Base-by-base conservation (phyloP, 64 coral and sea anemone species). In the Trachythela sp. region DNA sequence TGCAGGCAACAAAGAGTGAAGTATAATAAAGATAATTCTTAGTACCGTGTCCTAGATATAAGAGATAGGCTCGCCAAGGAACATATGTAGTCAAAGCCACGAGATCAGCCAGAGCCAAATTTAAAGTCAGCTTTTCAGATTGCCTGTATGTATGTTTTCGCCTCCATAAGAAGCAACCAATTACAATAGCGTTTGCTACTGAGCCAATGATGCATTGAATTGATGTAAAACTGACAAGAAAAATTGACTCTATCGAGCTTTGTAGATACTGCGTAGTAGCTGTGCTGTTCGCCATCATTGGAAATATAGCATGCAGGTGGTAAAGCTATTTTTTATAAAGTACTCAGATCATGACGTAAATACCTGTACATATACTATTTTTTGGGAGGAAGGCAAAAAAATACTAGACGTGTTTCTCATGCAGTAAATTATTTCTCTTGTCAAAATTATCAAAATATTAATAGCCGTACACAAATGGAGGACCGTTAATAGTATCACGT, bases 31-130 rank as follows among this genome's bases (percentile, higher is more conserved):
- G 56, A 64, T 10, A 64, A 64, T 64, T 6, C 56, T 64, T 64
- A 18, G 56, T 64, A 8, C 8, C 26, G 13, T 26, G 56, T 64
- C 56, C 7, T 26, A 64, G 22, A 26, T 64, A 64, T 26, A 64
- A 64, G 56, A 80, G 33, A 22, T 80, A 80, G 14, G 75, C 75
- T 37, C 37, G 75, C 75, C 75, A 80, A 37, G 75, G 75, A 39
- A 80, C 33, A 22, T 37, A 80, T 8, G 75, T 80, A 18, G 33
- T 80, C 37, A 80, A 39, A 0, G 75, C 31, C 75, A 80, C 31
- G 37, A 80, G 35, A 80, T 80, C 75, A 37, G 75, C 75, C 20
- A 39, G 4, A 18, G 75, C 75, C 37, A 80, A 80, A 38, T 80
- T 80, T 15, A 39, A 35, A 18, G 20, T 80, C 15, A 80, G 75